Base-by-base conservation (phyloP, 2,797 vertebrate species). In the Antennarius maculatus region DNA sequence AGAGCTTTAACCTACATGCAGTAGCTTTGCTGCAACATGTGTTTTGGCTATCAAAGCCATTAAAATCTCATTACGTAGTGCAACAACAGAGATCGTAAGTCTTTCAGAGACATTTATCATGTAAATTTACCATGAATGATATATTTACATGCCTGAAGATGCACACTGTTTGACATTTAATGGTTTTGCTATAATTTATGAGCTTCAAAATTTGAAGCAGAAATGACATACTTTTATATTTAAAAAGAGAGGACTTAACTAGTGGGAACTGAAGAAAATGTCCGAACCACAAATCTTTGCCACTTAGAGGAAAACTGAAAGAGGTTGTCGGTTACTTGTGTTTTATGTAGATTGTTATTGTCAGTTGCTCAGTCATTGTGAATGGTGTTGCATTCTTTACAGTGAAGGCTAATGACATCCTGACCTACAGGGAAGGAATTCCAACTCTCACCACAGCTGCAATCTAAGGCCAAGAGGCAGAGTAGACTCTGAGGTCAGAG, bases 11-110 rank as follows among this genome's bases (percentile, higher is more conserved):
- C 60, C 66, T 78, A 64, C 81, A 68, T 54, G 70, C 74, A 58
- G 70, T 79, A 80, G 77, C 65, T 67, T 43, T 41, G 74, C 48
- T 75, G 28, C 67, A 61, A 89, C 92, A 90, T 92, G 88, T 94
- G 93, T 92, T 93, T 93, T 88, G 77, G 83, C 89, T 79, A 87
- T 94, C 85, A 91, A 77, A 82, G 81, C 74, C 85, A 91, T 92
- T 92, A 92, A 92, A 94, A 90, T 77, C 87, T 77, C 85, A 92
- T 92, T 87, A 88, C 74, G 67, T 60, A 75, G 72, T 62, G 80
- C 89, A 91, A 90, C 88, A 90, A 89, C 77, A 87, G 53, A 67
- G 77, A 84, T 86, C 46, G 39, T 61, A 82, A 79, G 75, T 88
- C 85, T 84, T 83, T 54, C 66, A 55, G 65, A 87, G 82, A 81